phyloP scores from a whole-genome alignment of 2,113 vertebrate genomes.

The Cyanoderma ruficeps region DNA sequence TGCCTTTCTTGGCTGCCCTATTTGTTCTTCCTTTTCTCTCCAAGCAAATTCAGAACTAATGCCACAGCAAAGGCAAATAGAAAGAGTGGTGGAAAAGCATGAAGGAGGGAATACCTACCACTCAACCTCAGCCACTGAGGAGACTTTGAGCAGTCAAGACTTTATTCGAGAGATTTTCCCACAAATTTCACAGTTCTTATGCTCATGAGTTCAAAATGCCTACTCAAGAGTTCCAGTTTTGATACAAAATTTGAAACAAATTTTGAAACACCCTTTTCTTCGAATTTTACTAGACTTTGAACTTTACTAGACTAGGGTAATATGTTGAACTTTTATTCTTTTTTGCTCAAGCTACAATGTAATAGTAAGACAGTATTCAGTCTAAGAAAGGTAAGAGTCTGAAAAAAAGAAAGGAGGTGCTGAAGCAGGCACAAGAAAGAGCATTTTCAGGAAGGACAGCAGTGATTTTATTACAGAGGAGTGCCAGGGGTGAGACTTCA shows the following conservation, averaged over 20 bases:
- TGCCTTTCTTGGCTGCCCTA: not conserved
- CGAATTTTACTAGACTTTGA: not conserved
- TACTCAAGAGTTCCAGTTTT: not conserved
- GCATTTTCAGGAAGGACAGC: not conserved
- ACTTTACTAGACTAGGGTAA: not conserved
- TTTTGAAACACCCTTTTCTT: fast-evolving
- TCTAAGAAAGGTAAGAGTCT: not conserved
- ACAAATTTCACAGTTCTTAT: not conserved
- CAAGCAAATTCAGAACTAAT: not conserved
- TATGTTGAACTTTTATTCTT: not conserved
- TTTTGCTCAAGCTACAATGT: fast-evolving
- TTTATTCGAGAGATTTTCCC: not conserved
- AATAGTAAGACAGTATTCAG: not conserved
- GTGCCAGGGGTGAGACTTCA: not conserved
- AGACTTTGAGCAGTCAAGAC: not conserved
- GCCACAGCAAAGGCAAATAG: not conserved
- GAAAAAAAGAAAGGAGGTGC: not conserved
- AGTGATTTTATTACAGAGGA: not conserved
- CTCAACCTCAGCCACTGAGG: no score
- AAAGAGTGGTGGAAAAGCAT: not conserved
- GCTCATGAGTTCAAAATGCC: not conserved
- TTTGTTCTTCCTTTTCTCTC: not conserved
- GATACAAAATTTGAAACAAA: not conserved
- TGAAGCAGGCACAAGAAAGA: not conserved
- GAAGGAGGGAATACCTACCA: fast-evolving